phyloP scores from a whole-genome alignment of 1,140 invertebrate genomes.

The Telenomus remus region DNA sequence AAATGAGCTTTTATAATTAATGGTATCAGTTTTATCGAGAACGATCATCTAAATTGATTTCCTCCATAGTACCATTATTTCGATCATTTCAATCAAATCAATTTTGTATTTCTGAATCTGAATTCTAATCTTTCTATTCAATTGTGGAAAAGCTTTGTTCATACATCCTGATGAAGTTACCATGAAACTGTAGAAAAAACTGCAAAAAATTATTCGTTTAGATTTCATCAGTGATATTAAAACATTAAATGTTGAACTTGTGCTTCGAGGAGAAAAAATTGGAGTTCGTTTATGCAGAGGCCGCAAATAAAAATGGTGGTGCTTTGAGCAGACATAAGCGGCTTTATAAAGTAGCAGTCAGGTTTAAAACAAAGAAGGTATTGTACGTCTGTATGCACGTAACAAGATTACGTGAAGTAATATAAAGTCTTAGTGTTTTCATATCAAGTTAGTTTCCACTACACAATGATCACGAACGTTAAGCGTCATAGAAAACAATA shows the following conservation, averaged over 20 bases:
- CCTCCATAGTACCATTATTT: constrained; percentile 4
- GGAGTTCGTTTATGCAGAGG: constrained; percentile 2
- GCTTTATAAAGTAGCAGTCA: constrained; percentile 49
- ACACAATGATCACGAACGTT: constrained; percentile 47
- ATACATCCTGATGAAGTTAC: too few species aligned
- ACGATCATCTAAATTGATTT: constrained; percentile 23
- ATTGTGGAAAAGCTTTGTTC: too few species aligned
- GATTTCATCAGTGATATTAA: constrained; percentile 1
- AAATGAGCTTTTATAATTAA: constrained; percentile 40
- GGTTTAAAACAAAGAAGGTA: constrained; percentile 49
- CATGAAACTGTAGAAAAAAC: too few species aligned
- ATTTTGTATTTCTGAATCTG: constrained; percentile 5
- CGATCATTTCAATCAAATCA: constrained; percentile 14
- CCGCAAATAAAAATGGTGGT: constrained; percentile 16
- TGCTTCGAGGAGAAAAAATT: constrained; percentile 7
- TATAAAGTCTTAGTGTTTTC: constrained; percentile 53
- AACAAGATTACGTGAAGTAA: constrained; percentile 41
- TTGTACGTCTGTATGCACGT: constrained; percentile 39
- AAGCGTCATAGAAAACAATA: constrained; percentile 57
- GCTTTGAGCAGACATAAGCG: constrained; percentile 24
- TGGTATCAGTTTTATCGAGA: constrained; percentile 30
- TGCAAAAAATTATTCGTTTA: background rate
- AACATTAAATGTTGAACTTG: constrained; percentile 3
- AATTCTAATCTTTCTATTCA: background rate
- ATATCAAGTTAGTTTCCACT: constrained; percentile 50